Conservation (phyloP, 2,113 vertebrate genomes). For the Chaetodon auriga region DNA sequence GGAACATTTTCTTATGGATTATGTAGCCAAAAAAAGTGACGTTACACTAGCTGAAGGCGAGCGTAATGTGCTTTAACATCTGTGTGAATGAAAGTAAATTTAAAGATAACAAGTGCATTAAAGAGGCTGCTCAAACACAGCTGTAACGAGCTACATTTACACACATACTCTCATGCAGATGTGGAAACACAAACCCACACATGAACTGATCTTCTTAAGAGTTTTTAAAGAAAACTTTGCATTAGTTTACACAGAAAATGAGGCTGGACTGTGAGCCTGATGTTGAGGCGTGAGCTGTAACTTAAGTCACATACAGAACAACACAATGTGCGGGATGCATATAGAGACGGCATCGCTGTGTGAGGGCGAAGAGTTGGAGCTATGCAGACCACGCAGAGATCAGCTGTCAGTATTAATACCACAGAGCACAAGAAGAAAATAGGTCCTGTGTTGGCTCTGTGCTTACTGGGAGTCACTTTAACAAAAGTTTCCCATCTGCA, state of each 20-base stretch:
- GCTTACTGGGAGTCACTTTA: slow-evolving; percentile 30
- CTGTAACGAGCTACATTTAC: neutral
- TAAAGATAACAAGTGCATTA: no score
- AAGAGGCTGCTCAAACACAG: no score
- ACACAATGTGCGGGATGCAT: slow-evolving; percentile 26
- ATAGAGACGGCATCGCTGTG: slow-evolving; percentile 29
- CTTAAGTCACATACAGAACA: neutral
- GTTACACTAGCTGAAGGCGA: no score
- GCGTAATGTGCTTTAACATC: no score
- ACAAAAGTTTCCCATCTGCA: slow-evolving; percentile 46
- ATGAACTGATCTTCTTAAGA: neutral
- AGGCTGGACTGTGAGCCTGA: neutral
- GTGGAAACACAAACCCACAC: neutral
- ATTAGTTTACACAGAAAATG: neutral
- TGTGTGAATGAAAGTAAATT: no score
- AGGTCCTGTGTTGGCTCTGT: slow-evolving; percentile 30
- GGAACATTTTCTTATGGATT: no score
- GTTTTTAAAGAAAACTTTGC: neutral
- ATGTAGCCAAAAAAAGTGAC: no score
- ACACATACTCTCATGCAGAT: neutral
- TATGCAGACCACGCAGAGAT: slow-evolving; percentile 75
- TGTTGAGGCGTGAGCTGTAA: neutral
- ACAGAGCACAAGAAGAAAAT: slow-evolving; percentile 65
- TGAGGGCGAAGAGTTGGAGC: slow-evolving; percentile 54
- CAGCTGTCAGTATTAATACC: slow-evolving; percentile 81